Percentiles rank a stretch among this genome's conserved stretches.
These are phyloP conservation scores for Drosophila equinoxialis DNA, from an alignment of 1,140 invertebrate species.

Conservation along the genomic window DNA sequence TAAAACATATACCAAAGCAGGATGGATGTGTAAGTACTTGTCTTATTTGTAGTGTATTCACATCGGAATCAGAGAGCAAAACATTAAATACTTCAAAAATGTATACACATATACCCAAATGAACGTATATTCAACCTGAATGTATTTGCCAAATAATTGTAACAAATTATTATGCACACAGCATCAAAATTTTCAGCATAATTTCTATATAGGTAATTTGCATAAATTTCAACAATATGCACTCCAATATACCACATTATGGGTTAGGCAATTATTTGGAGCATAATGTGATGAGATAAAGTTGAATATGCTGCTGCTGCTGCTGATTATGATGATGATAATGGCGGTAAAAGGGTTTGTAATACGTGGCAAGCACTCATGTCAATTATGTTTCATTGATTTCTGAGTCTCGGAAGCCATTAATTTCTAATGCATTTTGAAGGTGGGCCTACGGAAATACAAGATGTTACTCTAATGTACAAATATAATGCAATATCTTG, in stretches of 20 bases:
- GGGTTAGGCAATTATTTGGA: constrained; percentile 35
- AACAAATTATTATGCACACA: constrained; percentile 49
- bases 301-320: background rate
- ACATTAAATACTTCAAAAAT: background rate
- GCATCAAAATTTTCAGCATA: constrained; percentile 37
- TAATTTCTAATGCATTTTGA: too few relatives aligned
- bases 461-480: too few relatives aligned
- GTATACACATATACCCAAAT: background rate
- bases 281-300: constrained; percentile 3
- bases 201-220: constrained; percentile 31
- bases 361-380: too few relatives aligned
- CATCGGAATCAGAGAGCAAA: background rate
- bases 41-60: background rate
- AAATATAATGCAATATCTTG: too few relatives aligned
- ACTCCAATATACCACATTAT: constrained; percentile 21
- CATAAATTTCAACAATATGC: constrained; percentile 42
- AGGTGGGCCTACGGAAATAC: too few relatives aligned
- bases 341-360: too few relatives aligned
- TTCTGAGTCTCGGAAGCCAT: too few relatives aligned
- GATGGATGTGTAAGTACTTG: too few relatives aligned
- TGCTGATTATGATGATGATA: background rate
- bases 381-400: too few relatives aligned
- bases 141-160: constrained; percentile 33
- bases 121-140: too few relatives aligned
- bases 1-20: too few relatives aligned